Evolutionary conservation across 2,888 invertebrate species (phyloP).

Genomic region (Boloria selene): DNA sequence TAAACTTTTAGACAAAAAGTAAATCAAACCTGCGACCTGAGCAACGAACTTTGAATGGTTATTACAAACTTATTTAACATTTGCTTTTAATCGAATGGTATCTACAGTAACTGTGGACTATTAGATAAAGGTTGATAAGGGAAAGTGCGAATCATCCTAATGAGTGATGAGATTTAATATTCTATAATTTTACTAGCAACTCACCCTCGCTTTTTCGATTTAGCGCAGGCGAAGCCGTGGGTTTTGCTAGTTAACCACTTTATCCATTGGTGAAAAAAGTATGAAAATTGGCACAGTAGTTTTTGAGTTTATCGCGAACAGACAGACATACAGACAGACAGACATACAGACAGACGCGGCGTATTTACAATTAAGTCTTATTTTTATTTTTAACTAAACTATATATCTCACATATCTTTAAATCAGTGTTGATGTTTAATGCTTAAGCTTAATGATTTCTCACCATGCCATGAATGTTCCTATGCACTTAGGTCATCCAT

Average conservation of each 20-base stretch:
- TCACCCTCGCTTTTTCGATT: too few relatives aligned
- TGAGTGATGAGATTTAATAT: slow-evolving; percentile 30
- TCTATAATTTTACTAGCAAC: slow-evolving; percentile 37
- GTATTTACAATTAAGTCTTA: slow-evolving; percentile 25
- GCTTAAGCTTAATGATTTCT: slow-evolving; percentile 44
- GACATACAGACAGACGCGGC: too few relatives aligned
- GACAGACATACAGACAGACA: too few relatives aligned
- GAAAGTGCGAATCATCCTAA: slow-evolving; percentile 50
- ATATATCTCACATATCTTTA: slow-evolving; percentile 19
- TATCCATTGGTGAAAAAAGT: too few relatives aligned
- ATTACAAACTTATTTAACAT: slow-evolving; percentile 62
- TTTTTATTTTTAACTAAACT: slow-evolving; percentile 12
- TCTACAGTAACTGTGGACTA: too few relatives aligned
- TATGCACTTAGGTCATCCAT: slow-evolving; percentile 81
- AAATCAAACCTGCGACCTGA: slow-evolving; percentile 59
- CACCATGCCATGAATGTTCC: slow-evolving; percentile 76
- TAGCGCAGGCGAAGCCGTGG: too few relatives aligned
- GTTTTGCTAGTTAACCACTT: too few relatives aligned
- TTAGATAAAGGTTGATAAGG: slow-evolving; percentile 48
- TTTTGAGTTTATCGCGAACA: too few relatives aligned
- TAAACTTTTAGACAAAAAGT: slow-evolving; percentile 71
- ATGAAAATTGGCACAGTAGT: too few relatives aligned
- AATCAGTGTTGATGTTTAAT: slow-evolving; percentile 44
- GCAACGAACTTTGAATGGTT: slow-evolving; percentile 59
- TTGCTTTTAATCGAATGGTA: slow-evolving; percentile 47